These are phyloP conservation scores for Siphlonurus alternatus DNA, from an alignment of 2,888 invertebrate genomes.

Conservation along the genomic window DNA sequence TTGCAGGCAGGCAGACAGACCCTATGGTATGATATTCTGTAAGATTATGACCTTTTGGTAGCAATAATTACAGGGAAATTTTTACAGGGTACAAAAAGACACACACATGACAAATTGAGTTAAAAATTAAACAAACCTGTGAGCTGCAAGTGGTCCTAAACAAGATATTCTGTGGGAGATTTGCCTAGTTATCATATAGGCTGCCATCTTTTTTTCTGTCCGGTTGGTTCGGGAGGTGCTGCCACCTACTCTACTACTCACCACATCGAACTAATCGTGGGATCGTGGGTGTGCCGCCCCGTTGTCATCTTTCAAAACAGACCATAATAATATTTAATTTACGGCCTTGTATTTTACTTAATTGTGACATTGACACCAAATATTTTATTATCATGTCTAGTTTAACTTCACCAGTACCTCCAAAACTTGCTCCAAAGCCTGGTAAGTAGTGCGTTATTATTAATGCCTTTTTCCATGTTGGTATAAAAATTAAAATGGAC, in stretches of 20 bases:
- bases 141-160: background rate
- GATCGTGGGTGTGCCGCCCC: too few relatives aligned
- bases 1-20: too few relatives aligned
- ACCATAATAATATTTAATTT: too few relatives aligned
- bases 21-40: too few relatives aligned
- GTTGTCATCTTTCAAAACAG: too few relatives aligned
- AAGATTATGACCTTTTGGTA: too few relatives aligned
- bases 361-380: background rate
- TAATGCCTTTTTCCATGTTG: background rate
- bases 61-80: too few relatives aligned
- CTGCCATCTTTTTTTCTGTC: background rate
- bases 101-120: too few relatives aligned
- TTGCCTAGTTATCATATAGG: background rate
- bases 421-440: constrained; percentile 25
- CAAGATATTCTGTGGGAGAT: background rate
- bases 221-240: background rate
- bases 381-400: background rate
- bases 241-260: too few relatives aligned
- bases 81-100: too few relatives aligned
- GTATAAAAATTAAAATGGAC: background rate
- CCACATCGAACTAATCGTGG: too few relatives aligned
- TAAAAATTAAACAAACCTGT: background rate
- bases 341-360: too few relatives aligned
- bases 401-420: constrained; percentile 10
- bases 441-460: constrained; percentile 19